A percentile compares a stretch with the other conserved stretches of the same genome.
Conservation (phyloP, 2,797 vertebrate genomes). For the Acanthurus lineatus region DNA sequence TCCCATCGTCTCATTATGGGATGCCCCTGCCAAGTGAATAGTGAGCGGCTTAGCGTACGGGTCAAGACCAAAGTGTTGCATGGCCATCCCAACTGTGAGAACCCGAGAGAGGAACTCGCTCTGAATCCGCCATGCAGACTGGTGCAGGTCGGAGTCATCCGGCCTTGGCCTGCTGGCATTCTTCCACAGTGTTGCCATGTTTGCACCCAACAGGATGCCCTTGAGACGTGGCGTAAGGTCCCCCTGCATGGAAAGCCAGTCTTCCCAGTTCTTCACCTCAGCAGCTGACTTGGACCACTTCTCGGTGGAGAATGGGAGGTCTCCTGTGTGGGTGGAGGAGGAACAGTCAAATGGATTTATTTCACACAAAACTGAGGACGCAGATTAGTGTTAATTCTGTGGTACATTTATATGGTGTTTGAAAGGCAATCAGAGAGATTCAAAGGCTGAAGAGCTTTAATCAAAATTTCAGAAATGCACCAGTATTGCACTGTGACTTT, state of each 20-base stretch:
- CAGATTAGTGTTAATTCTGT: neutral
- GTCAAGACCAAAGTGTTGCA: conserved; percentile 84
- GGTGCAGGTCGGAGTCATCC: conserved; percentile 82
- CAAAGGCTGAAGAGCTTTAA: conserved; percentile 36
- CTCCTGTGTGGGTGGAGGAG: conserved; percentile 79
- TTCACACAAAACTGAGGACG: conserved; percentile 40
- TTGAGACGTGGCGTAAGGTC: conserved; percentile 83
- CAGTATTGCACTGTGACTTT: conserved; percentile 6
- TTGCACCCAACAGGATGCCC: conserved; percentile 80
- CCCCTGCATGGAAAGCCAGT: conserved; percentile 92
- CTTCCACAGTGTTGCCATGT: conserved; percentile 91
- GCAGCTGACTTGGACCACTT: conserved; percentile 85
- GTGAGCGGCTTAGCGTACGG: conserved; percentile 87
- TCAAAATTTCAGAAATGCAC: conserved; percentile 32
- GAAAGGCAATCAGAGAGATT: conserved; percentile 30
- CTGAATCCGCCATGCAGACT: conserved; percentile 88
- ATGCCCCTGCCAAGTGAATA: conserved; percentile 92
- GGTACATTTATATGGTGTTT: conserved; percentile 5
- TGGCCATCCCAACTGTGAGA: conserved; percentile 85
- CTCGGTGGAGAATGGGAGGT: conserved; percentile 90
- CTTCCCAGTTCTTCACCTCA: conserved; percentile 88
- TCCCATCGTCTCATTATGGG: conserved; percentile 90
- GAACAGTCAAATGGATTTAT: neutral
- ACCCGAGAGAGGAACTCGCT: conserved; percentile 88
- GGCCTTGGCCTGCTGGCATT: conserved; percentile 87